phyloP scores from a whole-genome alignment of 35 echinoderm and acorn worm species.

The Anneissia japonica region DNA sequence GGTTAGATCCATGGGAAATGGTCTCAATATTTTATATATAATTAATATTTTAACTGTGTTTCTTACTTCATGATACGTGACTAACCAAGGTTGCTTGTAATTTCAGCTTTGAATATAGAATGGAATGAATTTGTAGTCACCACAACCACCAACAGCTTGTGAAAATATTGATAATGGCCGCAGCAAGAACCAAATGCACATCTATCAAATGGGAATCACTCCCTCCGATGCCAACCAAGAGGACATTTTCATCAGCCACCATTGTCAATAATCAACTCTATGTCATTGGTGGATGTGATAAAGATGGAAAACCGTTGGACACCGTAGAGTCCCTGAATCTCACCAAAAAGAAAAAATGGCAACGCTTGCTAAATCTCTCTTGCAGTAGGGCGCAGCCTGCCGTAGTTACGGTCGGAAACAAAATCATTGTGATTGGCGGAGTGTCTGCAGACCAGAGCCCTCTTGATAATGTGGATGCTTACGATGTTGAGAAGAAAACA shows the following conservation, averaged over 20 bases:
- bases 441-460: slow-evolving; percentile 38
- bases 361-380: slow-evolving; percentile 59
- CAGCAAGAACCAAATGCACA: not conserved
- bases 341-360: slow-evolving; percentile 74
- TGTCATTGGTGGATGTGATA: slow-evolving; percentile 71
- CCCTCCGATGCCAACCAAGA: slow-evolving; percentile 40
- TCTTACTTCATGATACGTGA: no score
- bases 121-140: no score
- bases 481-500: slow-evolving; percentile 55
- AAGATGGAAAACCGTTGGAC: slow-evolving; percentile 44
- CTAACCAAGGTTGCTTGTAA: no score
- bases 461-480: slow-evolving; percentile 53
- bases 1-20: no score
- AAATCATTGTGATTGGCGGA: slow-evolving; percentile 61
- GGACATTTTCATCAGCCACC: slow-evolving; percentile 45
- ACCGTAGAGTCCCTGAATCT: slow-evolving; percentile 69
- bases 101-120: no score
- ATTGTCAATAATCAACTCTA: slow-evolving; percentile 51
- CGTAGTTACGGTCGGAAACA: slow-evolving; percentile 36
- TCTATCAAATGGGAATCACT: slow-evolving; percentile 55
- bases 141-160: no score
- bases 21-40: no score
- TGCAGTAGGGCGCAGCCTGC: slow-evolving; percentile 47
- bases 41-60: no score
- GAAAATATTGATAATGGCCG: not conserved